Percentiles rank a stretch among this genome's conserved stretches.
Conservation (phyloP, 1,140 invertebrate species). For the Trachelipus rathkii region DNA sequence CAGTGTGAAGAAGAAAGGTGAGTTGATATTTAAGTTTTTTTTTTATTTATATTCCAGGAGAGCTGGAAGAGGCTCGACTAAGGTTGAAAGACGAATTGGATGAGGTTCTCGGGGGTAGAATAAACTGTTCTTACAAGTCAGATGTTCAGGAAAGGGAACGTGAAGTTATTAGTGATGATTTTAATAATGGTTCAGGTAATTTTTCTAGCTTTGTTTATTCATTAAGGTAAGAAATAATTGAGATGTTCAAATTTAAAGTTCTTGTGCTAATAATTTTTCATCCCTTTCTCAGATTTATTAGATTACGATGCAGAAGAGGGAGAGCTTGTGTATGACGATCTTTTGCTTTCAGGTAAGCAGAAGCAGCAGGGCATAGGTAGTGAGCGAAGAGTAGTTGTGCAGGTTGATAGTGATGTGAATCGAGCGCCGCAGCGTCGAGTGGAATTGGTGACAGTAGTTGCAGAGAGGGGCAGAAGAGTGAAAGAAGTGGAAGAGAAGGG, state of each 20-base stretch:
- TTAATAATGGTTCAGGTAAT: conserved; percentile 4
- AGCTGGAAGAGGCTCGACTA: neutral
- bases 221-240: too few relatives aligned
- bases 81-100: neutral
- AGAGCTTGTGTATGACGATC: conserved; percentile 6
- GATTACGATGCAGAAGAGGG: conserved; percentile 11
- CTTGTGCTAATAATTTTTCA: too few relatives aligned
- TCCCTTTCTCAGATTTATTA: neutral
- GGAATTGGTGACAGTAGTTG: neutral
- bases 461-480: neutral
- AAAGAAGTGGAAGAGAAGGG: neutral
- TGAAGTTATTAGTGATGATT: neutral
- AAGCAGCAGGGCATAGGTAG: neutral
- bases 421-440: neutral
- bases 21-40: too few relatives aligned
- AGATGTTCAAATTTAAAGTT: too few relatives aligned
- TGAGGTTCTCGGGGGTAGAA: neutral
- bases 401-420: neutral
- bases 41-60: neutral
- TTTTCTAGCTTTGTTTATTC: neutral
- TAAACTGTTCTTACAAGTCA: neutral
- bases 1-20: too few relatives aligned
- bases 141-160: neutral
- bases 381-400: neutral
- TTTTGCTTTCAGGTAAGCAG: neutral